Base-by-base conservation (phyloP, 2,797 vertebrate species). In the Pempheris klunzingeri region DNA sequence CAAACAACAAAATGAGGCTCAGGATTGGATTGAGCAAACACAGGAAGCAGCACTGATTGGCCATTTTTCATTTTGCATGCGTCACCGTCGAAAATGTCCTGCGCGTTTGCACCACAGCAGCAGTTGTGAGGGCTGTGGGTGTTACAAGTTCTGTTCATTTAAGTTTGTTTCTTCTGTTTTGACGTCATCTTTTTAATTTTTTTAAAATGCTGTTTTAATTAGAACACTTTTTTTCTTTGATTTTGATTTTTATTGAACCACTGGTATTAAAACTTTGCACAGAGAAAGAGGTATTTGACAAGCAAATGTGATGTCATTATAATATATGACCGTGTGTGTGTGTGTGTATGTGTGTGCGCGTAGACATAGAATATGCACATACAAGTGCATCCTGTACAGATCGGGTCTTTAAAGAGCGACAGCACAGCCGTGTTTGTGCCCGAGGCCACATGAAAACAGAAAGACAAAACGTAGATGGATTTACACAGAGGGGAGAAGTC, bases 261-360 rank as follows among this genome's bases (percentile, higher is more conserved):
- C 97, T 98, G 97, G 96, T 97, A 95, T 97, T 96, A 91, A 93
- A 94, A 93, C 94, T 94, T 98, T 98, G 97, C 97, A 98, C 97
- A 98, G 77, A 89, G 84, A 91, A 84, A 91, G 90, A 86, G 78
- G 90, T 96, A 93, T 95, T 96, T 94, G 82, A 84, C 77, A 85
- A 87, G 87, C 75, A 92, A 92, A 91, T 92, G 91, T 93, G 91
- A 92, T 88, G 86, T 93, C 87, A 84, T 87, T 87, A 68, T 89
- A 86, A 85, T 88, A 83, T 89, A 82, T 88, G 88, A 87, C 75
- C 53, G 54, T 58, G 50, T 67, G 32, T 73, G 58, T 57, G 53
- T 80, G 70, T 68, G 58, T 66, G 61, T 60, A 22, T 55, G 66
- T 82, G 64, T 74, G 49, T 70, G 81, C 63, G 50, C 26, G 67